Conservation (phyloP, 2,888 invertebrate species). For the Iphiclides podalirius region DNA sequence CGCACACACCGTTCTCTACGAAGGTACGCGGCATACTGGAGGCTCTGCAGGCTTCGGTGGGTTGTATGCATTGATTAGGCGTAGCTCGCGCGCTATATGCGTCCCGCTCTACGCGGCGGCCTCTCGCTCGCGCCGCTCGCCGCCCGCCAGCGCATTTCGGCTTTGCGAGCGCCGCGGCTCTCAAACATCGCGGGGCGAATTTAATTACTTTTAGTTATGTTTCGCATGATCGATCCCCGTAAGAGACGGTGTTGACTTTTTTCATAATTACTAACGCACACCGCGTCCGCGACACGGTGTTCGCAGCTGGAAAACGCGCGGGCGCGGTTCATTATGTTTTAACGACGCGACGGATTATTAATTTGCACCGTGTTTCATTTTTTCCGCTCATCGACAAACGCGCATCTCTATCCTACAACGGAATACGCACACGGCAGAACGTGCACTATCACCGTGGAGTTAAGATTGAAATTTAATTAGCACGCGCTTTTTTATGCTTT, state of each 20-base stretch:
- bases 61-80: conserved; percentile 76
- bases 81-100: conserved; percentile 51
- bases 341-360: conserved; percentile 9
- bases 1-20: conserved; percentile 45
- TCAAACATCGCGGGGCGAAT: conserved; percentile 46
- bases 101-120: conserved; percentile 44
- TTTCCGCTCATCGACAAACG: background rate
- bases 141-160: too few species aligned
- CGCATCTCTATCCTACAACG: background rate
- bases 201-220: conserved; percentile 37
- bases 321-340: conserved; percentile 9
- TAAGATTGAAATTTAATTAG: background rate
- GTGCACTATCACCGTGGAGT: background rate
- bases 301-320: background rate
- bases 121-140: conserved; percentile 48
- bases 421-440: background rate
- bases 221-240: conserved; percentile 10
- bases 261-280: background rate
- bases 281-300: background rate
- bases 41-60: conserved; percentile 60
- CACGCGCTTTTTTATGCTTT: background rate
- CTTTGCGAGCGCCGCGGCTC: conserved; percentile 57
- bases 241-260: conserved; percentile 7
- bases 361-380: background rate
- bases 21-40: conserved; percentile 60